Evolutionary conservation across 2,888 invertebrate genomes (phyloP).

Genomic region (Sarcophaga carnaria): DNA sequence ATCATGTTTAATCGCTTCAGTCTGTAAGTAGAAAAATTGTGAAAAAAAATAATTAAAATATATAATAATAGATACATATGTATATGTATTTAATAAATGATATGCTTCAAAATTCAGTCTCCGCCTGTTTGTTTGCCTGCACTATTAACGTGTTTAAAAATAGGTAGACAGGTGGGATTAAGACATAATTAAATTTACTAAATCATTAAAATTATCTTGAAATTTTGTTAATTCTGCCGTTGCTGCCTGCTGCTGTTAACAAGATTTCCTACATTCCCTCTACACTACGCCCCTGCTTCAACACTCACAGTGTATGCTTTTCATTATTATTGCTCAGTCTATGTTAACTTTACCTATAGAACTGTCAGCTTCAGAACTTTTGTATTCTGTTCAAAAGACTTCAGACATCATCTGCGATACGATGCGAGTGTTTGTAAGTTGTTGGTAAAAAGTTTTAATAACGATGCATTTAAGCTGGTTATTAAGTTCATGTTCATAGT

Average conservation of each 20-base stretch:
- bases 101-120: no score
- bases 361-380: slow-evolving; percentile 48
- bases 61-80: no score
- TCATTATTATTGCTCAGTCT: background rate
- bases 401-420: slow-evolving; percentile 12
- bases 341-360: slow-evolving; percentile 26
- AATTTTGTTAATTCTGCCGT: slow-evolving; percentile 24
- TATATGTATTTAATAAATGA: no score
- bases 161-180: slow-evolving; percentile 5
- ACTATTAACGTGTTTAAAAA: background rate
- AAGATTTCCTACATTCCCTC: background rate
- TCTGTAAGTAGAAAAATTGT: slow-evolving; percentile 82
- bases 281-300: background rate
- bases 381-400: slow-evolving; percentile 39
- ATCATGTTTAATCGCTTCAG: slow-evolving; percentile 89
- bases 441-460: slow-evolving; percentile 54
- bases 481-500: slow-evolving; percentile 55
- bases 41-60: slow-evolving; percentile 11
- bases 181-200: slow-evolving; percentile 38
- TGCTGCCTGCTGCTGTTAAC: slow-evolving; percentile 18
- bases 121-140: no score
- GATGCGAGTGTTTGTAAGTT: slow-evolving; percentile 37
- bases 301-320: background rate
- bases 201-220: slow-evolving; percentile 45
- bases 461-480: slow-evolving; percentile 52